These are phyloP conservation scores for Drosophila ustulata DNA, from an alignment of 2,888 invertebrate species.

Conservation along the genomic window DNA sequence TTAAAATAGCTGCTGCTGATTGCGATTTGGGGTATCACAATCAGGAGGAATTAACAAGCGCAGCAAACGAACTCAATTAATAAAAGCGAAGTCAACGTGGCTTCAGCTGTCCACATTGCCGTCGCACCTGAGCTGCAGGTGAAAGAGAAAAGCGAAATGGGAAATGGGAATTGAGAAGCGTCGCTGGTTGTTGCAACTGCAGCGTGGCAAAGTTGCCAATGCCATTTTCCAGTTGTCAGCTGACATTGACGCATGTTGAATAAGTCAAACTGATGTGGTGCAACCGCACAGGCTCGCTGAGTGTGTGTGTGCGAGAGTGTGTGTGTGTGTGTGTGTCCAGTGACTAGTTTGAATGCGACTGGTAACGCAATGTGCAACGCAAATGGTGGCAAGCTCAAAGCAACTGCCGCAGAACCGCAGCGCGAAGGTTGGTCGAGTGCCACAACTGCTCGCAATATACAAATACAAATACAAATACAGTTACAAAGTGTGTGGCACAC, in stretches of 20 bases:
- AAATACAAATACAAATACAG: conserved; percentile 41
- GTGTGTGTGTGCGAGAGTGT: neutral
- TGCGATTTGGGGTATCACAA: neutral
- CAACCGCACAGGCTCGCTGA: conserved; percentile 22
- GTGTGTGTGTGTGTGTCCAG: conserved; percentile 23
- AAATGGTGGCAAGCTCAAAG: conserved; percentile 30
- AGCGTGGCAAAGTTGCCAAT: conserved; percentile 14
- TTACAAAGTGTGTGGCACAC: conserved; percentile 34
- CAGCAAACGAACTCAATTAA: conserved; percentile 33
- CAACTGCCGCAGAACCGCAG: conserved; percentile 21
- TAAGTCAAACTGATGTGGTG: conserved; percentile 27
- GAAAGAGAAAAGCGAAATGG: neutral
- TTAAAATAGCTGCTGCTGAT: neutral
- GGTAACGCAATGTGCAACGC: conserved; percentile 7
- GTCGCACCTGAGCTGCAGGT: conserved; percentile 23
- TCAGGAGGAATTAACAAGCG: neutral
- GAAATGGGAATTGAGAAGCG: conserved; percentile 30
- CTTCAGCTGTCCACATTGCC: conserved; percentile 14
- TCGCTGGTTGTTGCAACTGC: conserved; percentile 13
- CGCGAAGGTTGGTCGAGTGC: conserved; percentile 9
- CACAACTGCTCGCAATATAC: conserved; percentile 19
- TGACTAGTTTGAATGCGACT: conserved; percentile 36
- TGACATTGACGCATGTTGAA: conserved; percentile 40
- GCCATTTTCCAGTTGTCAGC: conserved; percentile 18
- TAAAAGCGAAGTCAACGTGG: neutral